These are phyloP conservation scores for Papilio elwesi DNA, from an alignment of 2,888 invertebrate species.

Conservation along the genomic window DNA sequence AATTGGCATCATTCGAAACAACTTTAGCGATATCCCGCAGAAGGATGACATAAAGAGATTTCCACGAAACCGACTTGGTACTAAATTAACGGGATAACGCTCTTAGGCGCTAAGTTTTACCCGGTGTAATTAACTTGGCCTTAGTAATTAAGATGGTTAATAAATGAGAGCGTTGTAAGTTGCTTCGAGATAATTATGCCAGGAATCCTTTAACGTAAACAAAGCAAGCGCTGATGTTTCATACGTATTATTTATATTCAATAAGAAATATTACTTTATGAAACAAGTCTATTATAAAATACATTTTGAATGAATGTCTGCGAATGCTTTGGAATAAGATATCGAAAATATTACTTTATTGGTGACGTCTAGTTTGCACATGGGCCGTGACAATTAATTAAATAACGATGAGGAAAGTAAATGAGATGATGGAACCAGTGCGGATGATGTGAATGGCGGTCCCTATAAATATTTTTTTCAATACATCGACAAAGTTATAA, in stretches of 20 bases:
- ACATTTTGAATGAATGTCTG: slow-evolving; percentile 43
- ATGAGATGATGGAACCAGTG: no score
- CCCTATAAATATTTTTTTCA: no score
- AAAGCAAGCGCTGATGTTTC: slow-evolving; percentile 71
- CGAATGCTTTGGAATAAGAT: no score
- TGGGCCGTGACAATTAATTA: no score
- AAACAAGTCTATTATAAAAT: no score
- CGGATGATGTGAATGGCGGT: no score
- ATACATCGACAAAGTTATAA: no score
- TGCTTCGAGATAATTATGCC: slow-evolving; percentile 79
- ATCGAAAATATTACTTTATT: no score
- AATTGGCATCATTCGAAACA: slow-evolving; percentile 63
- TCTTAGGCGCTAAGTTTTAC: slow-evolving; percentile 79
- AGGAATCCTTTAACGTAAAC: slow-evolving; percentile 80
- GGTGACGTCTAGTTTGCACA: no score
- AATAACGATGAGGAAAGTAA: no score
- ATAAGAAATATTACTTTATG: slow-evolving; percentile 29
- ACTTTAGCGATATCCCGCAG: slow-evolving; percentile 64
- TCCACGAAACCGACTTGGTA: slow-evolving; percentile 62
- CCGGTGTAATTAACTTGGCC: slow-evolving; percentile 78
- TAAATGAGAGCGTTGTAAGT: slow-evolving; percentile 80
- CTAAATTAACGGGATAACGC: slow-evolving; percentile 77
- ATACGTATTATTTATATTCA: slow-evolving; percentile 63
- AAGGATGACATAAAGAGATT: slow-evolving; percentile 73
- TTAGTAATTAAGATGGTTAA: slow-evolving; percentile 82